phyloP scores from a whole-genome alignment of 1,140 invertebrate species.

The Drosophila ogumai region DNA sequence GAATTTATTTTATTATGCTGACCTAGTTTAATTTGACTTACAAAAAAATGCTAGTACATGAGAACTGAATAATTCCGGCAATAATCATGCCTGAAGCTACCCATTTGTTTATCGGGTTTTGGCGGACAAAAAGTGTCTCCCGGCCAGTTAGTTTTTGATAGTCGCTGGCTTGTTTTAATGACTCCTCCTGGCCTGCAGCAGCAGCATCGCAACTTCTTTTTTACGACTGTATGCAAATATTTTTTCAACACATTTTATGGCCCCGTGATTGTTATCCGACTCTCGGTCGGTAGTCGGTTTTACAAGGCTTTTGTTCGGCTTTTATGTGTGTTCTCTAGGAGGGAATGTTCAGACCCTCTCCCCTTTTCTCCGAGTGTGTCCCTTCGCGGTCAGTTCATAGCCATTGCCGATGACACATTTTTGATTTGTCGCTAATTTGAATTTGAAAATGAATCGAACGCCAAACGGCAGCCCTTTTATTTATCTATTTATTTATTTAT shows the following conservation, averaged over 20 bases:
- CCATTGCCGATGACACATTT: conserved; percentile 54
- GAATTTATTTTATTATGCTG: neutral
- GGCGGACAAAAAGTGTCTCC: conserved; percentile 45
- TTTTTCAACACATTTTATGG: conserved; percentile 67
- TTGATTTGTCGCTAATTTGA: conserved; percentile 74
- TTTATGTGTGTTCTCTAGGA: conserved; percentile 22
- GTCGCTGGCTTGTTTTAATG: conserved; percentile 70
- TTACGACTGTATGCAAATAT: conserved; percentile 60
- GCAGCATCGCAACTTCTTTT: conserved; percentile 31
- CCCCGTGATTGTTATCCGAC: conserved; percentile 63
- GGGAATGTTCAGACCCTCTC: neutral
- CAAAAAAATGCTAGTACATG: neutral
- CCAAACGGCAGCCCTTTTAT: conserved; percentile 39
- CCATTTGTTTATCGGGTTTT: conserved; percentile 23
- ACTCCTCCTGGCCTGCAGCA: conserved; percentile 47
- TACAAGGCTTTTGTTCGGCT: conserved; percentile 49
- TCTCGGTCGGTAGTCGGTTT: conserved; percentile 41
- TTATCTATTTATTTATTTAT: conserved; percentile 31
- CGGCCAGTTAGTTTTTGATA: conserved; percentile 72
- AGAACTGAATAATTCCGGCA: neutral
- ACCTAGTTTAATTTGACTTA: neutral
- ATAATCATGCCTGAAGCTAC: conserved; percentile 6
- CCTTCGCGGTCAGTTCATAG: conserved; percentile 20
- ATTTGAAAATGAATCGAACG: conserved; percentile 58
- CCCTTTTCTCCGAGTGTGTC: conserved; percentile 2